Evolutionary conservation across 1,140 invertebrate species (phyloP).

Genomic region (Aethina tumida): DNA sequence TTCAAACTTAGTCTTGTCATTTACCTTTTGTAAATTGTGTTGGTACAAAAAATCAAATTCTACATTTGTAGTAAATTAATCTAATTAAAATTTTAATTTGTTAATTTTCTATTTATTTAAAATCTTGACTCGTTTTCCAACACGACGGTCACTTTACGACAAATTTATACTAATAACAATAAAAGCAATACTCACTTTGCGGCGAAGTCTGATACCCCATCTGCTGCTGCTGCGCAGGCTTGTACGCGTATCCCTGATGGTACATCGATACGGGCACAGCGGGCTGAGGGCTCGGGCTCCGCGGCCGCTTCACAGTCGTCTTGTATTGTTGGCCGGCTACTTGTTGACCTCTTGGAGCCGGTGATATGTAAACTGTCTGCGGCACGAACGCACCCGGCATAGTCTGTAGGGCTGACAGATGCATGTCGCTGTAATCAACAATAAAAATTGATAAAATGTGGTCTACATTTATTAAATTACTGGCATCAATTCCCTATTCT

Average conservation of each 20-base stretch:
- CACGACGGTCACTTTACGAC: not conserved
- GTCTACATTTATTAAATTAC: too few species aligned
- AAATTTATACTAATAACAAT: not conserved
- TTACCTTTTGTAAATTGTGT: too few species aligned
- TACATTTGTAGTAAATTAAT: not conserved
- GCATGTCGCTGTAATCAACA: conserved; percentile 28
- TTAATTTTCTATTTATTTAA: not conserved
- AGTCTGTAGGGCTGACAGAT: conserved; percentile 44
- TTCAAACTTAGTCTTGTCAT: not conserved
- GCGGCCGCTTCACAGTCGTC: conserved; percentile 48
- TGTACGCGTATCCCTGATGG: conserved; percentile 43
- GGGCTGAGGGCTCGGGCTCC: conserved; percentile 58
- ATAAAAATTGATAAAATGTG: too few species aligned
- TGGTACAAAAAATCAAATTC: not conserved
- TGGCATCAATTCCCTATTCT: too few species aligned
- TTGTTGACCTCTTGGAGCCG: conserved; percentile 9
- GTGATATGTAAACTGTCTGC: conserved; percentile 38
- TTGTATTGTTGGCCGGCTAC: conserved; percentile 29
- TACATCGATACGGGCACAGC: conserved; percentile 38
- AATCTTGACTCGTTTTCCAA: not conserved
- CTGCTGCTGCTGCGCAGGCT: conserved; percentile 39
- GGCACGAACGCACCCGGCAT: conserved; percentile 43
- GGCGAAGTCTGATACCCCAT: conserved; percentile 37
- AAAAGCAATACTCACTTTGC: conserved; percentile 41
- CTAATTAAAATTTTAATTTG: not conserved